These are phyloP conservation scores for Apoda limacodes DNA, from an alignment of 2,888 invertebrate species.

Conservation along the genomic window DNA sequence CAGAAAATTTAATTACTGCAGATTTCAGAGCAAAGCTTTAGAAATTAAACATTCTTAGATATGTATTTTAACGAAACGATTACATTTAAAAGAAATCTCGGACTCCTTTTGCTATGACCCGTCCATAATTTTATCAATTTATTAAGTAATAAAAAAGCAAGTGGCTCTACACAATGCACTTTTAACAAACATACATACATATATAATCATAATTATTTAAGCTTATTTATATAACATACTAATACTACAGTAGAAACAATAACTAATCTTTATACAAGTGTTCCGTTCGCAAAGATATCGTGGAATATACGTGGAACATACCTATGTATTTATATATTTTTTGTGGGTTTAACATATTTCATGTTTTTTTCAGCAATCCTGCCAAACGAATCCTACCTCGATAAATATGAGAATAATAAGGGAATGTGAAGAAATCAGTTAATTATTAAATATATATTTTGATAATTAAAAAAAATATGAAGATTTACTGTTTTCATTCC, in stretches of 20 bases:
- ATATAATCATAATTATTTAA: not conserved
- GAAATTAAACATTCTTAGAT: too few relatives aligned
- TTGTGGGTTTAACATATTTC: not conserved
- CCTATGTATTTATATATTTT: not conserved
- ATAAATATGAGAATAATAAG: conserved; percentile 49
- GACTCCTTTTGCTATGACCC: too few relatives aligned
- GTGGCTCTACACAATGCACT: too few relatives aligned
- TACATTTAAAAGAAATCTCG: too few relatives aligned
- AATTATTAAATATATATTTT: conserved; percentile 14
- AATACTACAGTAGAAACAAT: conserved; percentile 1
- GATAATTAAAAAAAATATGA: conserved; percentile 7
- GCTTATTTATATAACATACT: conserved; percentile 1
- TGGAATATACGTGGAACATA: too few relatives aligned
- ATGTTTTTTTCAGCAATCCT: conserved; percentile 34
- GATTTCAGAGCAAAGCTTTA: too few relatives aligned
- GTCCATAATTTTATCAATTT: too few relatives aligned
- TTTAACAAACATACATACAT: not conserved
- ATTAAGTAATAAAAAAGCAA: too few relatives aligned
- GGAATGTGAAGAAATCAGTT: conserved; percentile 41
- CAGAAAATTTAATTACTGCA: too few relatives aligned
- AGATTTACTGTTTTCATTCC: not conserved
- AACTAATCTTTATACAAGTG: too few relatives aligned
- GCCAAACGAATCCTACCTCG: conserved; percentile 31
- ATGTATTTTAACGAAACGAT: too few relatives aligned
- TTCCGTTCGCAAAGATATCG: too few relatives aligned